Percentiles rank a stretch among this genome's conserved stretches.
Conservation (phyloP, 2,113 vertebrate species). For the Phocoena sinus region DNA sequence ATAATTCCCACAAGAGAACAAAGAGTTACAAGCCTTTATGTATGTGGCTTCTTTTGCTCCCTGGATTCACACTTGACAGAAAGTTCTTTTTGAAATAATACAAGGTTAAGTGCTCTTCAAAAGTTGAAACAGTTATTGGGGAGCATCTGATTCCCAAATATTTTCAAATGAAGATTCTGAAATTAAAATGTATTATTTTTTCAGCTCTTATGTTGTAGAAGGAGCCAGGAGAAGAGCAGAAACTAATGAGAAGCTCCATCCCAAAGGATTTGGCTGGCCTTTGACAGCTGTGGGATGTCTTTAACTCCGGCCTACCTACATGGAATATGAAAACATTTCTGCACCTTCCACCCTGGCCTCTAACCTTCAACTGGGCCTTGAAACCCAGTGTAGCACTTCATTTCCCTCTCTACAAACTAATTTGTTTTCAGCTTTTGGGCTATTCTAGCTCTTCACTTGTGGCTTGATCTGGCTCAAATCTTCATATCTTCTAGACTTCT, state of each 20-base stretch:
- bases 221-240: not conserved
- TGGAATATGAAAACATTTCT: not conserved
- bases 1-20: not conserved
- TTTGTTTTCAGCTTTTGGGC: not conserved
- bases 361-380: not conserved
- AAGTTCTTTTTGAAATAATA: not conserved
- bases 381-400: not conserved
- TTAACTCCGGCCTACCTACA: not conserved
- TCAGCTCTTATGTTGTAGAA: not conserved
- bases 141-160: not conserved
- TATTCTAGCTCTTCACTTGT: not conserved
- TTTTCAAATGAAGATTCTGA: constrained; percentile 7
- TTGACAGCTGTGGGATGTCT: not conserved
- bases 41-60: not conserved
- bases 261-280: not conserved
- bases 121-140: not conserved
- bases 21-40: not conserved
- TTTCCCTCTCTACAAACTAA: not conserved
- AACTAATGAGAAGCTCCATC: not conserved
- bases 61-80: not conserved
- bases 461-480: not conserved
- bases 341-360: not conserved
- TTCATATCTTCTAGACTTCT: not conserved
- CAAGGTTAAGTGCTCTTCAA: not conserved
- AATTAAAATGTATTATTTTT: not conserved